These are phyloP conservation scores for Aphis craccivora DNA, from an alignment of 1,140 invertebrate genomes.

Conservation along the genomic window DNA sequence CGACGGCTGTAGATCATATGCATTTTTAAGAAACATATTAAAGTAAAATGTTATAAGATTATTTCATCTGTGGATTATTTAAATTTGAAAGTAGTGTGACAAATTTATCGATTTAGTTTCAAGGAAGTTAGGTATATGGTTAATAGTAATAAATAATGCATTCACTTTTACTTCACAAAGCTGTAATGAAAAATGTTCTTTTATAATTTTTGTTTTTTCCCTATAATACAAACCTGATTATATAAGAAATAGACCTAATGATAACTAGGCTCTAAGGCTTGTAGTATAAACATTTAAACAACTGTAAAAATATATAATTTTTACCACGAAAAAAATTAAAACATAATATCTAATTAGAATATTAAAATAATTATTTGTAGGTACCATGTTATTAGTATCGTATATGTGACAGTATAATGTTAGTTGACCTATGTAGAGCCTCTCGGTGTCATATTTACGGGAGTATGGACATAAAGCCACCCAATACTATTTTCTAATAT, in stretches of 20 bases:
- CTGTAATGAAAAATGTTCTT: neutral
- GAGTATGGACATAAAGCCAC: neutral
- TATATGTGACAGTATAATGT: neutral
- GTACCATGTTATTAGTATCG: too few species aligned
- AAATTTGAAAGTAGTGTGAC: neutral
- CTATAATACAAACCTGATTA: neutral
- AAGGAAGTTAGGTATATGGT: neutral
- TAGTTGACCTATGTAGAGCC: neutral
- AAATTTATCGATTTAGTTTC: neutral
- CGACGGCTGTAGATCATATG: neutral
- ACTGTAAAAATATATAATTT: neutral
- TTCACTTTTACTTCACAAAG: neutral
- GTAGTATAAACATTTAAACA: neutral
- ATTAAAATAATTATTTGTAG: neutral
- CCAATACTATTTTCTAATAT: too few species aligned
- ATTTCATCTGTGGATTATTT: neutral
- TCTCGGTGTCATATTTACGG: neutral
- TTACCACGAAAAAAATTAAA: neutral
- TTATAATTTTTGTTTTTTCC: neutral
- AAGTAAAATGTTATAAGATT: neutral
- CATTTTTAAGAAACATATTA: neutral
- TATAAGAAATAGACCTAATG: neutral
- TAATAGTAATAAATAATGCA: neutral
- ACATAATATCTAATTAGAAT: neutral
- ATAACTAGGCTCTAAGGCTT: neutral